Conservation (phyloP, 2,113 vertebrate species). For the Illadopsis cleaveri region DNA sequence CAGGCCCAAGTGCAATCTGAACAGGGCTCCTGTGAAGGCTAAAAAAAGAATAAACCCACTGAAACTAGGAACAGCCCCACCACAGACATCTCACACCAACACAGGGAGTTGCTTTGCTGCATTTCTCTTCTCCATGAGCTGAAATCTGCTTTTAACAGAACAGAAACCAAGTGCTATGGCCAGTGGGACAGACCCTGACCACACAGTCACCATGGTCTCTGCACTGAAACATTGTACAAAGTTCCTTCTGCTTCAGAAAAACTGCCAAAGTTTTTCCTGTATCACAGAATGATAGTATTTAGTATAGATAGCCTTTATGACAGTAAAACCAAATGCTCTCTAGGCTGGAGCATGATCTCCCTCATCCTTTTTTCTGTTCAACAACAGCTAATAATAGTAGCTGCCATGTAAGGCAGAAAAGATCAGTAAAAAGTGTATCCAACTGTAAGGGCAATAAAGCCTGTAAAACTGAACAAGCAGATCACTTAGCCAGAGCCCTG, state of each 20-base stretch:
- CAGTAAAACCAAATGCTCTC: background rate
- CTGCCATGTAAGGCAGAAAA: background rate
- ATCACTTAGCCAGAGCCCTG: background rate
- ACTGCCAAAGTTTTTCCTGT: background rate
- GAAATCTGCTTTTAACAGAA: background rate
- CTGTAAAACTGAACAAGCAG: background rate
- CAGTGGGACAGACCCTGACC: background rate
- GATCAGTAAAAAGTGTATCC: background rate
- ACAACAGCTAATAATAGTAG: background rate
- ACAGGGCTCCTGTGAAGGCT: slow-evolving; percentile 88
- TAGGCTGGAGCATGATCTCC: background rate
- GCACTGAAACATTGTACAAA: background rate
- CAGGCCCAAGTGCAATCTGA: slow-evolving; percentile 86
- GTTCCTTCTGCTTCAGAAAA: background rate
- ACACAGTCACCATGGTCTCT: background rate
- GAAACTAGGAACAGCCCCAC: background rate
- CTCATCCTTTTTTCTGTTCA: background rate
- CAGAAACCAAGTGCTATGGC: background rate
- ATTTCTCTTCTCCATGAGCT: background rate
- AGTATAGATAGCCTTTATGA: no score
- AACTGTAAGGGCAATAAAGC: background rate
- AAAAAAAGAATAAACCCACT: background rate
- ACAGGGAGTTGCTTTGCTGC: background rate
- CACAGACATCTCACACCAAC: background rate
- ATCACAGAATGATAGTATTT: no score